These are phyloP conservation scores for Latrodectus elegans DNA, from an alignment of 2,888 invertebrate genomes.

Conservation along the genomic window DNA sequence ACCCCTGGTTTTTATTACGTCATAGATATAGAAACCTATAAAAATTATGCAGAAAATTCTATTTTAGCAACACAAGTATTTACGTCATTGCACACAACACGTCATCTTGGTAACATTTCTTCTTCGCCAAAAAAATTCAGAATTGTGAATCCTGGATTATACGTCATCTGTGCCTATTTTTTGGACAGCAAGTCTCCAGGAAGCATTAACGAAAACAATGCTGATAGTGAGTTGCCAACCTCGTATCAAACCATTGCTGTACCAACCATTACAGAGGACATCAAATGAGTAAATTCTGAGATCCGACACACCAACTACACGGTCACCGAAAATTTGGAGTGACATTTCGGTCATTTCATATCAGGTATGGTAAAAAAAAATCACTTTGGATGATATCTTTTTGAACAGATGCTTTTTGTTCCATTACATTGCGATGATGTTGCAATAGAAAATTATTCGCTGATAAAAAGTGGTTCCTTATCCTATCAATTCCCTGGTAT, in stretches of 20 bases:
- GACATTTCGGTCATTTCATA: slow-evolving; percentile 32
- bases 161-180: too few species aligned
- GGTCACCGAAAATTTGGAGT: slow-evolving; percentile 59
- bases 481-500: slow-evolving; percentile 62
- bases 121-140: too few species aligned
- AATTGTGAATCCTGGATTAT: too few species aligned
- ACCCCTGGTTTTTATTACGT: too few species aligned
- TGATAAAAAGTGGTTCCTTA: slow-evolving; percentile 63
- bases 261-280: slow-evolving; percentile 59
- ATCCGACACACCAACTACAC: slow-evolving; percentile 66
- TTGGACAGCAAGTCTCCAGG: slow-evolving; percentile 60
- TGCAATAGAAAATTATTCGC: slow-evolving; percentile 64
- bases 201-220: slow-evolving; percentile 37
- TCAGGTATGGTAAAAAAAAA: slow-evolving; percentile 28
- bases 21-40: too few species aligned
- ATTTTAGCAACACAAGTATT: too few species aligned
- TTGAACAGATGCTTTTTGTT: slow-evolving; percentile 50
- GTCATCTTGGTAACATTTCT: too few species aligned
- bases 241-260: slow-evolving; percentile 51
- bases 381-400: slow-evolving; percentile 60
- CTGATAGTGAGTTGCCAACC: slow-evolving; percentile 42
- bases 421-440: slow-evolving; percentile 59
- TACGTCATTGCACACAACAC: too few species aligned
- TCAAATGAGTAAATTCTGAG: slow-evolving; percentile 53
- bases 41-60: too few species aligned